Evolutionary conservation across 2,888 invertebrate genomes (phyloP), one percentile per base, ranked within the genome.

Genomic region (Thymelicus acteon): DNA sequence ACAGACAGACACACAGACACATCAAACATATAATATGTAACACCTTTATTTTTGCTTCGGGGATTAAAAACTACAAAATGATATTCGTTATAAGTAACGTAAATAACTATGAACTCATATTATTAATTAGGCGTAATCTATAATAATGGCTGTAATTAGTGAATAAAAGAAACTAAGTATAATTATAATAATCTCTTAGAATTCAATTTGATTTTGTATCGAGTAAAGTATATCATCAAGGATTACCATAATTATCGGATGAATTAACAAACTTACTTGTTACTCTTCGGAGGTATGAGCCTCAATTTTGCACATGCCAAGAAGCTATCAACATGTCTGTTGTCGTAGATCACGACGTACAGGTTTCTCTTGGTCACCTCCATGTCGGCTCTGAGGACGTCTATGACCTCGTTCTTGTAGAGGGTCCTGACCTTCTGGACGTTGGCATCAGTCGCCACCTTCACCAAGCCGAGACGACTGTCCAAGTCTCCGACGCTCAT

Each of bases 281-380:
- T 95, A 73, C 95, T 93, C 78, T 95, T 94, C 0, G 96, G 95
- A 75, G 95, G 94, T 66, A 95, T 95, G 66, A 95, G 94, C 76
- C 96, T 94, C 74, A 98, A 95, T 87, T 97, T 97, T 0, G 98
- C 97, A 85, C 98, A 98, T 0, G 97, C 96, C 78, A 98, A 86
- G 82, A 97, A 97, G 72, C 96, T 96, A 76, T 97, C 97, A 0
- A 95, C 88, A 81, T 97, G 96, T 66, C 95, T 95, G 73, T 95
- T 95, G 80, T 98, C 98, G 83, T 96, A 97, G 24, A 98, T 90
- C 52, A 98, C 97, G 65, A 98, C 93, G 85, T 97, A 98, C 37
- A 98, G 90, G 58, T 96, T 95, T 72, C 98, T 95, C 78, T 96
- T 96, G 0, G 96, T 96, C 76, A 96, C 96, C 64, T 95, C 95